phyloP scores from a whole-genome alignment of 2,113 vertebrate genomes.

The Eupsittula cactorum region DNA sequence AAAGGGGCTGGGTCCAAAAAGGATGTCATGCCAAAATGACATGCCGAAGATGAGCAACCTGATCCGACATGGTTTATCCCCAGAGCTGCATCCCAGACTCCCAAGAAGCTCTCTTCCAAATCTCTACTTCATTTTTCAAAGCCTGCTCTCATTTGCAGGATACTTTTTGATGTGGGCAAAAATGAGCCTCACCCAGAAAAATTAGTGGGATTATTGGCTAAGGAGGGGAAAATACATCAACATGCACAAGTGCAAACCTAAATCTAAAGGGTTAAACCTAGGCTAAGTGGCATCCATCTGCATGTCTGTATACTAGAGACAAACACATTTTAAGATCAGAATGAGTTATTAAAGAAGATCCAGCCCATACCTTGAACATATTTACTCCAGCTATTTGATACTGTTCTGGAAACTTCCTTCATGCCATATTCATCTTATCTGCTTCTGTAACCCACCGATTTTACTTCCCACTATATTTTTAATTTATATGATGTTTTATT shows the following conservation, averaged over 20 bases:
- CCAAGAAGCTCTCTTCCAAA: not conserved
- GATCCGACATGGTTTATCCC: not conserved
- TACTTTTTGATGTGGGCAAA: not conserved
- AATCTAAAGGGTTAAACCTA: not conserved
- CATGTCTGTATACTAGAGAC: not conserved
- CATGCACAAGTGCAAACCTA: no score
- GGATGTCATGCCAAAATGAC: no score
- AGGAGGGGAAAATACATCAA: not conserved
- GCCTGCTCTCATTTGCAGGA: not conserved
- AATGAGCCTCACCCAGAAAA: not conserved
- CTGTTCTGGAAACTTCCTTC: constrained; percentile 33
- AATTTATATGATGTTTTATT: constrained; percentile 68
- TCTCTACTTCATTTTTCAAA: not conserved
- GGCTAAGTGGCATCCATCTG: not conserved
- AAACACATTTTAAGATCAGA: not conserved
- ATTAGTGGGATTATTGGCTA: not conserved
- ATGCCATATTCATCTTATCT: not conserved
- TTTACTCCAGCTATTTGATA: not conserved
- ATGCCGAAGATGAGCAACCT: not conserved
- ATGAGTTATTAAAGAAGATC: not conserved
- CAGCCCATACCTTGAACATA: not conserved
- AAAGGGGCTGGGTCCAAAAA: not conserved
- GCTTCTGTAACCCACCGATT: not conserved
- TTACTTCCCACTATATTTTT: constrained; percentile 38
- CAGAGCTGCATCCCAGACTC: not conserved